These are phyloP conservation scores for Oreochromis niloticus DNA, from an alignment of 2,113 vertebrate genomes.

Conservation along the genomic window DNA sequence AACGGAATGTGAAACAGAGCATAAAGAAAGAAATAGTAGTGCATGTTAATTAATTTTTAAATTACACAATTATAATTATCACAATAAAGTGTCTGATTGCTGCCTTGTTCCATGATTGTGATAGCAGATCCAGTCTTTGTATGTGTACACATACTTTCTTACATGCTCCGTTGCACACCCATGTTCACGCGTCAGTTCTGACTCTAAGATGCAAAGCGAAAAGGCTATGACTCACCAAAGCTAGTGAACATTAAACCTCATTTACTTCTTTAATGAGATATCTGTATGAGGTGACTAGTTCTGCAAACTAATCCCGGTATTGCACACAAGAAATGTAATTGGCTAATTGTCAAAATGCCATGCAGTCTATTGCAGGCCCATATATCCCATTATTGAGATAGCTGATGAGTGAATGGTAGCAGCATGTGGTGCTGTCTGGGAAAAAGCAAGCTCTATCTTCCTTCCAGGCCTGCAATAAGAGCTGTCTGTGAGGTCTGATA, in stretches of 20 bases:
- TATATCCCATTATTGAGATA: constrained; percentile 51
- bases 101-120: background rate
- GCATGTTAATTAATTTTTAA: background rate
- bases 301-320: constrained; percentile 33
- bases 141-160: background rate
- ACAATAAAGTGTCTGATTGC: background rate
- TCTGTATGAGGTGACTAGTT: constrained; percentile 30
- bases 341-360: constrained; percentile 57
- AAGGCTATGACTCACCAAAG: constrained; percentile 28
- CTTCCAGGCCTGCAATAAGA: constrained; percentile 47
- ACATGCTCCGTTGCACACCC: background rate
- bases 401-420: constrained; percentile 25
- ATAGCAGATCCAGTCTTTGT: background rate
- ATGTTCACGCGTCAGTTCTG: background rate
- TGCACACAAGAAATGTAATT: constrained; percentile 52
- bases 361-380: constrained; percentile 7
- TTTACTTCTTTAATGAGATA: constrained; percentile 65
- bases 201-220: background rate
- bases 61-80: background rate
- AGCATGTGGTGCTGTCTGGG: constrained; percentile 15
- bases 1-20: background rate
- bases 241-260: constrained; percentile 47
- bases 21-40: background rate
- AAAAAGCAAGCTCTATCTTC: constrained; percentile 35
- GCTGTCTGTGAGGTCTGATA: constrained; percentile 63